Conservation (phyloP, 2,888 invertebrate species). For the Drosophila heteroneura region DNA sequence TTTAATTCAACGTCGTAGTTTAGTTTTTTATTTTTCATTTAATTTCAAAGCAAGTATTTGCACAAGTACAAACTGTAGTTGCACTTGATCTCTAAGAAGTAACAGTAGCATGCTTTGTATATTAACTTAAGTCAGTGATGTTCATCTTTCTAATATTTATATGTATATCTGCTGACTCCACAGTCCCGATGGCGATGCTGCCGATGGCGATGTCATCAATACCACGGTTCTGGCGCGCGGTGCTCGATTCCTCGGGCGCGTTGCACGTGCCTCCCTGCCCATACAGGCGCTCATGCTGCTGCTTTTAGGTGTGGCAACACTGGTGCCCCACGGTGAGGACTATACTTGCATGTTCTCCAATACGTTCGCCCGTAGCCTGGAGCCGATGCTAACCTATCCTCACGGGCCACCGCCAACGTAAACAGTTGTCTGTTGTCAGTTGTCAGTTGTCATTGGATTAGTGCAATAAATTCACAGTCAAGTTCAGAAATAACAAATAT, state of each 20-base stretch:
- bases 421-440: slow-evolving; percentile 56
- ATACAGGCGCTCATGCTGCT: slow-evolving; percentile 97
- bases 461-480: slow-evolving; percentile 49
- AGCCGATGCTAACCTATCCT: slow-evolving; percentile 95
- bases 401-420: slow-evolving; percentile 97
- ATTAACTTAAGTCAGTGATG: background rate
- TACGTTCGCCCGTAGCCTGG: slow-evolving; percentile 92
- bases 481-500: slow-evolving; percentile 9
- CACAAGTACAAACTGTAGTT: slow-evolving; percentile 35
- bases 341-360: slow-evolving; percentile 94
- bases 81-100: slow-evolving; percentile 29
- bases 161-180: background rate
- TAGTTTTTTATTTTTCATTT: slow-evolving; percentile 20
- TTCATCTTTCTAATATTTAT: slow-evolving; percentile 13
- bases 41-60: slow-evolving; percentile 34
- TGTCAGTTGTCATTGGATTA: slow-evolving; percentile 53
- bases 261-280: slow-evolving; percentile 95
- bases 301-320: slow-evolving; percentile 95
- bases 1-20: slow-evolving; percentile 50
- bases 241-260: slow-evolving; percentile 94
- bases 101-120: slow-evolving; percentile 33
- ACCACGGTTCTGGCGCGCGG: slow-evolving; percentile 90
- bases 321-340: slow-evolving; percentile 94
- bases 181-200: slow-evolving; percentile 81
- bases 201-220: slow-evolving; percentile 87